These are phyloP conservation scores for Eucidaris tribuloides DNA, from an alignment of 35 echinoderm and acorn worm genomes.

Conservation along the genomic window DNA sequence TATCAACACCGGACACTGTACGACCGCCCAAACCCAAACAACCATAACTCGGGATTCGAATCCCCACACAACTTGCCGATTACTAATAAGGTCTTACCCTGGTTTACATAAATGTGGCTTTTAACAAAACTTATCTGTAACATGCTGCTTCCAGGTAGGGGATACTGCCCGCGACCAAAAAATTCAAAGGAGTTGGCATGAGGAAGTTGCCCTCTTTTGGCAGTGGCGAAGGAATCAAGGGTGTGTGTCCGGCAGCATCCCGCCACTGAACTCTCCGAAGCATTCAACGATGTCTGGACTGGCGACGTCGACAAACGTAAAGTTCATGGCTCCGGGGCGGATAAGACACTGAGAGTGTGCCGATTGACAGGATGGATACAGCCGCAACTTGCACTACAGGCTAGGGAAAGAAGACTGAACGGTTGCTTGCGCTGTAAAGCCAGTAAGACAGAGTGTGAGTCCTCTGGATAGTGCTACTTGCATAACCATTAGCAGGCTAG, in stretches of 20 bases:
- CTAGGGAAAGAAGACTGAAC: conserved; percentile 78
- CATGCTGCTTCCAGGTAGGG: too few species aligned
- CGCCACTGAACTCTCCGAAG: neutral
- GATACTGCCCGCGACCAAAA: neutral
- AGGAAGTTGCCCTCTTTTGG: conserved; percentile 27
- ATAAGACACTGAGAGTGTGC: conserved; percentile 44
- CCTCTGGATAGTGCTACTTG: too few species aligned
- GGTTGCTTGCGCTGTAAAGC: conserved; percentile 33
- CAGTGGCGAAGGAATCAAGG: conserved; percentile 71
- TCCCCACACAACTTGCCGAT: too few species aligned
- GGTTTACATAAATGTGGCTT: too few species aligned
- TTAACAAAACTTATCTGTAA: too few species aligned
- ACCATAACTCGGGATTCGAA: too few species aligned
- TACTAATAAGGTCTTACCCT: too few species aligned
- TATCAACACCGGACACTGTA: too few species aligned
- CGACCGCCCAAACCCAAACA: too few species aligned
- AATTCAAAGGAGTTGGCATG: neutral
- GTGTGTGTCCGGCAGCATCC: conserved; percentile 57
- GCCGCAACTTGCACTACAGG: conserved; percentile 63
- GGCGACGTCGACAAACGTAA: conserved; percentile 43
- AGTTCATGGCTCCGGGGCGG: conserved; percentile 32
- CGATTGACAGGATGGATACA: conserved; percentile 78
- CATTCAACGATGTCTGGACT: conserved; percentile 45
- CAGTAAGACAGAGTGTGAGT: conserved; percentile 47
- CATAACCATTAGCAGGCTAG: too few species aligned